Evolutionary conservation across 2,797 vertebrate species (phyloP), one percentile per base, ranked within the genome.

Genomic region (Emydoidea blandingii): DNA sequence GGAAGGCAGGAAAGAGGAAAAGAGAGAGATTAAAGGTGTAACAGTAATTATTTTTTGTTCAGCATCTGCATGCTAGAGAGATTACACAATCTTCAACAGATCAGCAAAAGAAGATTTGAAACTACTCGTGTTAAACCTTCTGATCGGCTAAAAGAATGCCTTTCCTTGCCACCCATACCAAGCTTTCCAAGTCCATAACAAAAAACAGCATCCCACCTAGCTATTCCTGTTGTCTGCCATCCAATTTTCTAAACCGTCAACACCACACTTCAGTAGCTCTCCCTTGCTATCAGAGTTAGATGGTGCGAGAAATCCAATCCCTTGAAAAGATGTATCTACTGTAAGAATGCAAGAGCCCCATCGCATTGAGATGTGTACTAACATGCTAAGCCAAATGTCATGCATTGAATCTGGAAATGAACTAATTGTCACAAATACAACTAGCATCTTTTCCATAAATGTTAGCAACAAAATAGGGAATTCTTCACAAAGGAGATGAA

Each of bases 21-120:
- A 98, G 98, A 98, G 97, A 97, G 97, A 98, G 98, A 99, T 99
- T 99, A 99, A 98, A 98, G 98, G 98, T 98, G 99, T 98, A 98
- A 99, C 98, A 98, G 98, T 98, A 99, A 99, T 99, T 99, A 99
- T 99, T 98, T 98, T 98, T 98, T 97, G 95, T 95, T 98, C 97
- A 97, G 98, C 98, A 98, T 99, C 98, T 99, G 98, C 98, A 98
- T 98, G 98, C 97, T 97, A 97, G 95, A 93, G 97, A 98, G 99
- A 99, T 99, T 99, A 99, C 98, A 99, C 98, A 98, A 98, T 98
- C 99, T 98, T 98, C 97, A 98, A 97, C 98, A 98, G 98, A 99
- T 99, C 99, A 99, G 97, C 97, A 97, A 96, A 98, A 98, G 97
- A 98, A 98, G 98, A 98, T 98, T 98, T 98, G 98, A 98, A 98